A percentile compares a stretch with the other conserved stretches of the same genome.
Conservation (phyloP, 2,888 invertebrate species). For the Tipula unca region DNA sequence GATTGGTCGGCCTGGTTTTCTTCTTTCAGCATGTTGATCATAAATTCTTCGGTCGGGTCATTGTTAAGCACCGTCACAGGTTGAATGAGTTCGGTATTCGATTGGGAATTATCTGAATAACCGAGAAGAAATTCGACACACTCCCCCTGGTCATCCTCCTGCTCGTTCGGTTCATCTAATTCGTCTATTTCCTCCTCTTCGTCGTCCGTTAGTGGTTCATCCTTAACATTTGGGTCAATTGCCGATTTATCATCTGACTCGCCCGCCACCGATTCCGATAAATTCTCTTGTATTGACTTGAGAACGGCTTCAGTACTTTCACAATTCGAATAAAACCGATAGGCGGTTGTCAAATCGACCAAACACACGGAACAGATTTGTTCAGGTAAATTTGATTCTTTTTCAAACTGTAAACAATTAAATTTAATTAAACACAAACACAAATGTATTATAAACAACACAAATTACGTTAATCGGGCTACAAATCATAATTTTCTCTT, state of each 20-base stretch:
- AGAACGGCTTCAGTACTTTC: conserved; percentile 36
- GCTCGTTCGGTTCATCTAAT: neutral
- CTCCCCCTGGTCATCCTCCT: neutral
- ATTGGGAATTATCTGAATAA: neutral
- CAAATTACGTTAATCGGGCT: conserved; percentile 29
- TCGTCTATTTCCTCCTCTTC: neutral
- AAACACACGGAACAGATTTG: conserved; percentile 37
- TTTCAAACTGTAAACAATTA: conserved; percentile 28
- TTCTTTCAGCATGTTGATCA: neutral
- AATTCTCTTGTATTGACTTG: conserved; percentile 29
- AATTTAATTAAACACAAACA: neutral
- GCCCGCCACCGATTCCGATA: neutral
- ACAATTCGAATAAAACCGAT: conserved; percentile 37
- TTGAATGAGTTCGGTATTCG: neutral
- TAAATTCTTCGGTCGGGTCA: neutral
- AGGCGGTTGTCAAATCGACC: conserved; percentile 35
- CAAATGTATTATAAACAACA: neutral
- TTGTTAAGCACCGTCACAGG: neutral
- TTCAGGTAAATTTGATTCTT: conserved; percentile 32
- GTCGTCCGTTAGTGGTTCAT: conserved; percentile 16
- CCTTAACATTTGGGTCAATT: conserved; percentile 23
- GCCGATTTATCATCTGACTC: conserved; percentile 24
- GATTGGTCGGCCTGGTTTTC: neutral
- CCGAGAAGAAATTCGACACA: neutral
- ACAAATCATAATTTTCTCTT: conserved; percentile 37